Percentiles rank a stretch among this genome's conserved stretches.
These are phyloP conservation scores for Oceanodroma leucorhoa DNA, from an alignment of 2,797 vertebrate genomes.

Conservation along the genomic window DNA sequence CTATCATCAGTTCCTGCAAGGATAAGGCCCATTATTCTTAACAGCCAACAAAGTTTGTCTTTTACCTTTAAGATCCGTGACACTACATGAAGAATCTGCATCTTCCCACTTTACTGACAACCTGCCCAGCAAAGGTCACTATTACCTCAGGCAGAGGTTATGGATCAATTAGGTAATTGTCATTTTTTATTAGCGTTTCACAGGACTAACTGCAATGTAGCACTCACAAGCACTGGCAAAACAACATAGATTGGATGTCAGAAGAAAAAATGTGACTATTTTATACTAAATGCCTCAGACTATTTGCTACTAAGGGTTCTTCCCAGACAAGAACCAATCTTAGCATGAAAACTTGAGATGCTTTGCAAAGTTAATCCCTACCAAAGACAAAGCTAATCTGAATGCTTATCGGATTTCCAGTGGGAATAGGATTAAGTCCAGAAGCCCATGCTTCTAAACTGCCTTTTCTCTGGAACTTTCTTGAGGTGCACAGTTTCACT, in stretches of 20 bases:
- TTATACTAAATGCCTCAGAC: fast-evolving
- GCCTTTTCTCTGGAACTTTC: not conserved
- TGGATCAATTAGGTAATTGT: not conserved
- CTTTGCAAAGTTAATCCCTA: not conserved
- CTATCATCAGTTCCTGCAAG: not conserved
- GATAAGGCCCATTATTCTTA: not conserved
- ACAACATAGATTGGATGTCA: fast-evolving
- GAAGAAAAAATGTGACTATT: fast-evolving
- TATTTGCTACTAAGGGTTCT: not conserved
- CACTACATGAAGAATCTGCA: not conserved
- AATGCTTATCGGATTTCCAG: not conserved
- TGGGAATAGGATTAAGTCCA: constrained; percentile 1
- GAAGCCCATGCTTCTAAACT: not conserved
- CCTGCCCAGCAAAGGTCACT: not conserved
- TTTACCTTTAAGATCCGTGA: not conserved
- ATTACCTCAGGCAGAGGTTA: not conserved
- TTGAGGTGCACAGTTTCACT: not conserved
- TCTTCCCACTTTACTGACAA: not conserved
- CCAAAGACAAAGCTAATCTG: not conserved
- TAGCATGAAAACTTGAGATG: not conserved
- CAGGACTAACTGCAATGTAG: not conserved
- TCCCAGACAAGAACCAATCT: not conserved
- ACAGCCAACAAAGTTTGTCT: not conserved
- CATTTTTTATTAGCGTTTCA: not conserved
- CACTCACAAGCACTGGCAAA: not conserved